Evolutionary conservation across 1,140 invertebrate genomes (phyloP).

Genomic region (Campoletis sonorensis): DNA sequence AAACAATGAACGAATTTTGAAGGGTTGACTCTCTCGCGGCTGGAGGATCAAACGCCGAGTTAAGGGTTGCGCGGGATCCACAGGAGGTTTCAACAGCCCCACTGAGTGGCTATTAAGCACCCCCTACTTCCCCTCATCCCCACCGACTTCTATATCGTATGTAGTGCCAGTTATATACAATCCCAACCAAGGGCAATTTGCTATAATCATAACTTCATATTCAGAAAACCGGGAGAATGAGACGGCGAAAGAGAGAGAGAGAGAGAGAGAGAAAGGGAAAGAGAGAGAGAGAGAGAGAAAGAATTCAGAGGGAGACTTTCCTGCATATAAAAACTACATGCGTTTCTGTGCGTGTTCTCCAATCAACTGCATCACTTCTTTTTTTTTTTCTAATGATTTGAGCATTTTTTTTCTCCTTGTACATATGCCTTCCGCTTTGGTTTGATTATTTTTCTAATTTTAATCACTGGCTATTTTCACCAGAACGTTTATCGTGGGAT

Average conservation of each 20-base stretch:
- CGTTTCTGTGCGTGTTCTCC: conserved; percentile 16
- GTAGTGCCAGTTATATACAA: conserved; percentile 6
- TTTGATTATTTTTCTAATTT: too few species aligned
- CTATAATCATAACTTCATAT: conserved; percentile 71
- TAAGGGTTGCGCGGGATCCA: conserved; percentile 62
- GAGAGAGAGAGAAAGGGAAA: conserved; percentile 55
- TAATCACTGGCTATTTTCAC: too few species aligned
- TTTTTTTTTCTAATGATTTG: neutral
- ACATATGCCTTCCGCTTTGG: too few species aligned
- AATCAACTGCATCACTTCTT: conserved; percentile 17
- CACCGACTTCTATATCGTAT: neutral
- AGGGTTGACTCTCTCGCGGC: conserved; percentile 66
- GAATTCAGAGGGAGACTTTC: conserved; percentile 10
- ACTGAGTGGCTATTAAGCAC: conserved; percentile 73
- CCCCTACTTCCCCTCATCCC: conserved; percentile 50
- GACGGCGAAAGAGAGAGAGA: neutral
- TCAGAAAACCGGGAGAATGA: conserved; percentile 64
- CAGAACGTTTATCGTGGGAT: neutral
- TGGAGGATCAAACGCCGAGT: conserved; percentile 71
- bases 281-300: neutral
- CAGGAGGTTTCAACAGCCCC: conserved; percentile 65
- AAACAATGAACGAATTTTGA: conserved; percentile 56
- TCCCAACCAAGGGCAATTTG: conserved; percentile 68
- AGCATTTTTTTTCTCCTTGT: too few species aligned
- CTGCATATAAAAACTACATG: neutral